Conservation (phyloP, 2,113 vertebrate genomes). For the Pipa parva region DNA sequence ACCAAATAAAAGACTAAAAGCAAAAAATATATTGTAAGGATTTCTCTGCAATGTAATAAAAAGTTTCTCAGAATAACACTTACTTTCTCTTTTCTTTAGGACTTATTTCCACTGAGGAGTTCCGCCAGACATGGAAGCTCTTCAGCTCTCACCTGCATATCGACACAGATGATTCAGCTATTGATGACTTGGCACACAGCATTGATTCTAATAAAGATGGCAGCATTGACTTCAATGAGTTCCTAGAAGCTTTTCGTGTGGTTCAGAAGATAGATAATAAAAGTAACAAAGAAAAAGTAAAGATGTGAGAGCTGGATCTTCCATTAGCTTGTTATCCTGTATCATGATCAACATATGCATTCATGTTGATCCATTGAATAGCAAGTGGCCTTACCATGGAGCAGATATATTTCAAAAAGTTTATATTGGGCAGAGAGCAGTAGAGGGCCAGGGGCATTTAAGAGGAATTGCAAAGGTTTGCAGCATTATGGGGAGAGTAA, state of each 20-base stretch:
- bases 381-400: not conserved
- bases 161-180: constrained; percentile 59
- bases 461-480: not conserved
- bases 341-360: not conserved
- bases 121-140: constrained; percentile 85
- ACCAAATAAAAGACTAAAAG: no score
- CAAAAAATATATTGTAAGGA: no score
- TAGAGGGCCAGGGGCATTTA: not conserved
- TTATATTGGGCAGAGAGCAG: not conserved
- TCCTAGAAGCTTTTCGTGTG: constrained; percentile 88
- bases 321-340: not conserved
- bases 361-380: not conserved
- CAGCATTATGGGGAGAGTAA: no score
- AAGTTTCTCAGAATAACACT: not conserved
- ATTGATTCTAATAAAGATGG: constrained; percentile 95
- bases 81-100: constrained; percentile 60
- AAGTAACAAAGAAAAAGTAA: constrained; percentile 38
- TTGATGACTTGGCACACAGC: constrained; percentile 77
- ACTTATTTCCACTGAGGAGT: constrained; percentile 89
- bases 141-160: constrained; percentile 81
- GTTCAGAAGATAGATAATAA: constrained; percentile 78
- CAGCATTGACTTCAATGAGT: constrained; percentile 93
- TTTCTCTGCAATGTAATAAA: no score
- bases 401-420: not conserved
- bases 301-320: not conserved